phyloP scores from a whole-genome alignment of 2,113 vertebrate genomes.

The Phalacrocorax aristotelis region DNA sequence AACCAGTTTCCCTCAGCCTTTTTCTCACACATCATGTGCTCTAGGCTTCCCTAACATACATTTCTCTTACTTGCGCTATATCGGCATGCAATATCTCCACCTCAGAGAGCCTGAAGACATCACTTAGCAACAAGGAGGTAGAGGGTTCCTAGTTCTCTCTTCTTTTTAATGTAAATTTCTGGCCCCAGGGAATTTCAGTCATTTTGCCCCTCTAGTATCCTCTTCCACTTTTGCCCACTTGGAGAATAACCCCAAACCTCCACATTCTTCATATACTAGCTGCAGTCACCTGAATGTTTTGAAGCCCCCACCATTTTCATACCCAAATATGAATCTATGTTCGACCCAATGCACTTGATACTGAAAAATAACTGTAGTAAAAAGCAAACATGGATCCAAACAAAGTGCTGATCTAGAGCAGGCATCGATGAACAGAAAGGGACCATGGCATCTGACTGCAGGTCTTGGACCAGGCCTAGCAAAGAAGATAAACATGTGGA shows the following conservation, averaged over 20 bases:
- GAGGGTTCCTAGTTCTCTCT: neutral
- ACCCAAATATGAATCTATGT: neutral
- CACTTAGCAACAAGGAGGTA: neutral
- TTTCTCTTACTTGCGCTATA: neutral
- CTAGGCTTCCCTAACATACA: neutral
- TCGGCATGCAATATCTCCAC: rapidly evolving
- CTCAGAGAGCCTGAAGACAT: neutral
- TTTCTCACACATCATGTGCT: neutral
- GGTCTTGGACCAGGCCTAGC: neutral
- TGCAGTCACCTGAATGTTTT: neutral
- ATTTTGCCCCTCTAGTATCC: neutral
- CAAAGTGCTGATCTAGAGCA: neutral
- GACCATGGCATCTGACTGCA: neutral
- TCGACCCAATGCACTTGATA: neutral
- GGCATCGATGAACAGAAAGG: neutral
- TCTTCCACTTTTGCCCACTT: neutral
- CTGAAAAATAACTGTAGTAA: neutral
- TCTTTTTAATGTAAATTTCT: neutral
- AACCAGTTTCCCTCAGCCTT: neutral
- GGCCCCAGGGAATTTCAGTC: neutral
- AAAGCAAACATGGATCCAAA: neutral
- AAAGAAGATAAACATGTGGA: neutral
- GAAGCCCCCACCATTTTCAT: neutral
- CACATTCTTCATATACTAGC: neutral
- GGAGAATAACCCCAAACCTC: neutral